Evolutionary conservation across 2,888 invertebrate genomes (phyloP).

Genomic region (Lasioglossum pauxillum): DNA sequence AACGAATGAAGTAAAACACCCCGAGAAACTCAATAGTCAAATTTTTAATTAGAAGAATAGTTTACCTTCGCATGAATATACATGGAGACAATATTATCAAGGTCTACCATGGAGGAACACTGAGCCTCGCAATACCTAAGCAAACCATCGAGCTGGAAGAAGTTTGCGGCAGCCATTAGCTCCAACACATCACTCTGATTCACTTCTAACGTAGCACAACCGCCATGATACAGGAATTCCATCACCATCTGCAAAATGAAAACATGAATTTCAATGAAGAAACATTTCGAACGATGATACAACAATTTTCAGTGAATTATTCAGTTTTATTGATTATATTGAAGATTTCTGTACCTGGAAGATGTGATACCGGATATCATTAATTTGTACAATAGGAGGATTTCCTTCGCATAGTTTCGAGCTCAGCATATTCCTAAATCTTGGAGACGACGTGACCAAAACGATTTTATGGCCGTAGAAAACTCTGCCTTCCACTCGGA

Average conservation of each 20-base stretch:
- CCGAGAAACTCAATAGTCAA: neutral
- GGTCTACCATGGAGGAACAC: constrained; percentile 93
- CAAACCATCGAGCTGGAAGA: constrained; percentile 94
- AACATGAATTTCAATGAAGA: neutral
- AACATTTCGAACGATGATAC: no score
- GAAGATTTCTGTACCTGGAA: constrained; percentile 89
- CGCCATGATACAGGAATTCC: constrained; percentile 96
- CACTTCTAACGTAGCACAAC: constrained; percentile 91
- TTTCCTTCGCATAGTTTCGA: constrained; percentile 90
- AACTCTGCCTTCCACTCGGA: constrained; percentile 94
- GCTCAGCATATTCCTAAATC: constrained; percentile 94
- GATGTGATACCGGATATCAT: constrained; percentile 96
- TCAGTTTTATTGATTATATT: neutral
- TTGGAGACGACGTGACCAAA: constrained; percentile 94
- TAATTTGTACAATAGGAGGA: constrained; percentile 95
- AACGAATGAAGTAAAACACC: no score
- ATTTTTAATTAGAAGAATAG: neutral
- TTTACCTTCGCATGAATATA: constrained; percentile 96
- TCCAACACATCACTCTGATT: constrained; percentile 93
- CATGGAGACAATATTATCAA: constrained; percentile 96
- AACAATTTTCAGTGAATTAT: neutral
- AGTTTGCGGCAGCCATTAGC: constrained; percentile 95
- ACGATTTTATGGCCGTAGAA: constrained; percentile 98
- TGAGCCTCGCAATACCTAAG: constrained; percentile 94
- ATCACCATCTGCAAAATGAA: constrained; percentile 90